These are phyloP conservation scores for Enchytraeus crypticus DNA, from an alignment of 2,888 invertebrate species.

Conservation along the genomic window DNA sequence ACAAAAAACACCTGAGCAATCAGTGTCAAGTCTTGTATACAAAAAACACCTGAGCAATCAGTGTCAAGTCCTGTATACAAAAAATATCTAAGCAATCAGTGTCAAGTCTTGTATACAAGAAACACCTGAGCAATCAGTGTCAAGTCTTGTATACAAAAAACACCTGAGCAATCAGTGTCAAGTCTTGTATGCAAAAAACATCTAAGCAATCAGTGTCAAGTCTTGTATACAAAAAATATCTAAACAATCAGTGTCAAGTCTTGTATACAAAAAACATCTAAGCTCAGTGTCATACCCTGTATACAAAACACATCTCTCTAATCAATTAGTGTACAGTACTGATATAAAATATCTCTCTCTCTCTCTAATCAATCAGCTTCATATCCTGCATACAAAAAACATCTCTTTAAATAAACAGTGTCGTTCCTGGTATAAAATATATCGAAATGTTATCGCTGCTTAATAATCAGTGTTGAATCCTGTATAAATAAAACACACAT, in stretches of 20 bases:
- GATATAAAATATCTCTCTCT: too few relatives aligned
- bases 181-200: too few relatives aligned
- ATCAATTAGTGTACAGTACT: background rate
- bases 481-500: background rate
- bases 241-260: too few relatives aligned
- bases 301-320: constrained; percentile 18
- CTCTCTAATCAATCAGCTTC: background rate
- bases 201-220: too few relatives aligned
- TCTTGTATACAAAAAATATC: too few relatives aligned
- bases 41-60: background rate
- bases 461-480: background rate
- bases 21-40: background rate
- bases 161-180: too few relatives aligned
- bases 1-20: background rate
- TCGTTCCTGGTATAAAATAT: too few relatives aligned
- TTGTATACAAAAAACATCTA: too few relatives aligned
- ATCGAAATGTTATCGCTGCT: too few relatives aligned
- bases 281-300: constrained; percentile 84
- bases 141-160: background rate
- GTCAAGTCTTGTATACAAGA: background rate
- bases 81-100: background rate
- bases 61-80: background rate
- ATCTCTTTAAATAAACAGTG: too few relatives aligned
- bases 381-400: background rate
- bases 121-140: background rate